A percentile compares a stretch with the other conserved stretches of the same genome.
Evolutionary conservation across 2,113 vertebrate genomes (phyloP).

Genomic region (Mobula birostris): DNA sequence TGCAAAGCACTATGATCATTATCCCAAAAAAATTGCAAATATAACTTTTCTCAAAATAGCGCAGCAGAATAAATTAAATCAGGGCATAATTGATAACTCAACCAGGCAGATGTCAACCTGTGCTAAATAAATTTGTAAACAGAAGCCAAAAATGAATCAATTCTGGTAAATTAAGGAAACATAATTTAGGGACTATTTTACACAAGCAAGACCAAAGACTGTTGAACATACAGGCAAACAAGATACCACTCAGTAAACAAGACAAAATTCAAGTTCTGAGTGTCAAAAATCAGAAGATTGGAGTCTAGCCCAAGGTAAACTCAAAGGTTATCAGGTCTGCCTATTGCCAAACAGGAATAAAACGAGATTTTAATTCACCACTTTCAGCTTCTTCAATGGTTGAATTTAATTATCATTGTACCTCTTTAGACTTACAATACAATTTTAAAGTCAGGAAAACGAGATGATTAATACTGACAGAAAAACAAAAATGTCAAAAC

Average conservation of each 20-base stretch:
- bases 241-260: neutral
- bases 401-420: neutral
- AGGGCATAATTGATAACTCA: neutral
- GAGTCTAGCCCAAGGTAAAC: neutral
- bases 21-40: neutral
- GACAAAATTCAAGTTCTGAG: neutral
- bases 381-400: neutral
- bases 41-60: neutral
- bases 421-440: neutral
- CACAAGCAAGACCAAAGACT: neutral
- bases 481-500: neutral
- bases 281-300: neutral
- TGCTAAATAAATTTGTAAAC: neutral
- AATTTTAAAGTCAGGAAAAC: neutral
- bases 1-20: neutral
- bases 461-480: neutral
- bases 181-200: neutral
- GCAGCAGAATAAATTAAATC: neutral
- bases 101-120: neutral
- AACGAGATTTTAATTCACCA: neutral
- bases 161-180: neutral
- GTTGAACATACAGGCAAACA: neutral
- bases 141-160: neutral
- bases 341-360: neutral
- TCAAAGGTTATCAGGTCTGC: neutral